phyloP scores from a whole-genome alignment of 2,797 vertebrate species.

The Chromis chromis region DNA sequence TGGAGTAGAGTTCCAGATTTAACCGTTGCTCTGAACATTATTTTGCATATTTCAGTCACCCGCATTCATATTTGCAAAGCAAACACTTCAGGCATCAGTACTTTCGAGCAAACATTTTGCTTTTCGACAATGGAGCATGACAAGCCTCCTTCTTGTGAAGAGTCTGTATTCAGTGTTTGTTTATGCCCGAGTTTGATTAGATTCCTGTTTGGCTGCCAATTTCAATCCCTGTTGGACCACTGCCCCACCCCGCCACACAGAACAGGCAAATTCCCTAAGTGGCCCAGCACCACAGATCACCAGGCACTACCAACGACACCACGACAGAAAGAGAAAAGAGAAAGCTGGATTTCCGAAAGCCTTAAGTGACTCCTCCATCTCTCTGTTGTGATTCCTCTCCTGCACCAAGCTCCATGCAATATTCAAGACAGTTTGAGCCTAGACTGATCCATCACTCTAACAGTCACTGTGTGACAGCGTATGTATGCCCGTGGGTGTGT shows the following conservation, averaged over 20 bases:
- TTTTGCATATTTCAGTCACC: slow-evolving; percentile 67
- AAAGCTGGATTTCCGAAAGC: slow-evolving; percentile 60
- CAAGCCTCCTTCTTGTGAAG: slow-evolving; percentile 66
- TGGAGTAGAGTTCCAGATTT: slow-evolving; percentile 42
- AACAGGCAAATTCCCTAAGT: slow-evolving; percentile 73
- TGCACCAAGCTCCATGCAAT: slow-evolving; percentile 66
- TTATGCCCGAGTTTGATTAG: slow-evolving; percentile 76
- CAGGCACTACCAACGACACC: slow-evolving; percentile 64
- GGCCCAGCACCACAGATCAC: slow-evolving; percentile 70
- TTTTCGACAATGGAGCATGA: slow-evolving; percentile 72
- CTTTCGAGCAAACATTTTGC: slow-evolving; percentile 65
- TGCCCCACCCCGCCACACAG: slow-evolving; percentile 54
- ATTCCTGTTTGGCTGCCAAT: slow-evolving; percentile 75
- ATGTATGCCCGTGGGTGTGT: slow-evolving; percentile 25
- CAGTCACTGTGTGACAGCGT: slow-evolving; percentile 57
- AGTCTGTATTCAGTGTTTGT: slow-evolving; percentile 76
- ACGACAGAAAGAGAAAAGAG: slow-evolving; percentile 41
- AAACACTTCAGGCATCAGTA: slow-evolving; percentile 67
- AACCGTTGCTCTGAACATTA: slow-evolving; percentile 54
- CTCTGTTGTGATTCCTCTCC: slow-evolving; percentile 65
- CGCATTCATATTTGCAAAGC: slow-evolving; percentile 64
- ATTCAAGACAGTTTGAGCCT: slow-evolving; percentile 70
- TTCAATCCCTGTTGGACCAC: slow-evolving; percentile 66
- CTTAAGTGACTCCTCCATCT: slow-evolving; percentile 61
- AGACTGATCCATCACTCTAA: slow-evolving; percentile 71